Evolutionary conservation across 2,888 invertebrate species (phyloP).

Genomic region (Blera fallax): DNA sequence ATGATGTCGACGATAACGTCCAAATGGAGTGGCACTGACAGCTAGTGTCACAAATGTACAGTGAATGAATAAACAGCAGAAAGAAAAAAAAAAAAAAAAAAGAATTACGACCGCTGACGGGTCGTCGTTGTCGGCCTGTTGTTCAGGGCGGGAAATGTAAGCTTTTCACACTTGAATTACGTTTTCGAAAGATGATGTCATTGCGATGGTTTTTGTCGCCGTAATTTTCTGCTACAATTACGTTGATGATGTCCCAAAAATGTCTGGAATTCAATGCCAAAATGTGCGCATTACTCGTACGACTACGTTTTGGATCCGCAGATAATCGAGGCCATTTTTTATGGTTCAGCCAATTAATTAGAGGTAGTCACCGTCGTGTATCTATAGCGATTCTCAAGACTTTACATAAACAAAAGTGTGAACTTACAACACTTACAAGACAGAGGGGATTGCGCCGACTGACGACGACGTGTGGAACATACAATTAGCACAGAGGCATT

Average conservation of each 20-base stretch:
- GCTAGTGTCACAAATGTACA: constrained; percentile 28
- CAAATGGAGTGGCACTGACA: constrained; percentile 30
- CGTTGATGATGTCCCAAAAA: constrained; percentile 10
- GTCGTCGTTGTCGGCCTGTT: neutral
- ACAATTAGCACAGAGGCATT: constrained; percentile 22
- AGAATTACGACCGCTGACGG: neutral
- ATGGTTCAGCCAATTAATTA: neutral
- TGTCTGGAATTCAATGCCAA: constrained; percentile 20
- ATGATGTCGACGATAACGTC: constrained; percentile 41
- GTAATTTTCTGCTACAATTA: constrained; percentile 21
- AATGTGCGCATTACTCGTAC: neutral
- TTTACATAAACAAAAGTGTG: constrained; percentile 37
- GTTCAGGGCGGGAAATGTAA: neutral
- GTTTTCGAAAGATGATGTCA: constrained; percentile 50
- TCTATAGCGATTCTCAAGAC: neutral
- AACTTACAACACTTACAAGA: constrained; percentile 6
- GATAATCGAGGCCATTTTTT: neutral
- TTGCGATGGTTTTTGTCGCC: neutral
- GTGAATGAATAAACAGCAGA: neutral
- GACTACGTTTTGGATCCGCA: neutral
- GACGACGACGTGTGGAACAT: neutral
- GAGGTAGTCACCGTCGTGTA: neutral
- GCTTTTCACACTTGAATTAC: constrained; percentile 54
- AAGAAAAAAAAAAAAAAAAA: neutral
- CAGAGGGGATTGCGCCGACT: no score